phyloP scores from a whole-genome alignment of 1,140 invertebrate genomes.

The Drosophila willistoni region DNA sequence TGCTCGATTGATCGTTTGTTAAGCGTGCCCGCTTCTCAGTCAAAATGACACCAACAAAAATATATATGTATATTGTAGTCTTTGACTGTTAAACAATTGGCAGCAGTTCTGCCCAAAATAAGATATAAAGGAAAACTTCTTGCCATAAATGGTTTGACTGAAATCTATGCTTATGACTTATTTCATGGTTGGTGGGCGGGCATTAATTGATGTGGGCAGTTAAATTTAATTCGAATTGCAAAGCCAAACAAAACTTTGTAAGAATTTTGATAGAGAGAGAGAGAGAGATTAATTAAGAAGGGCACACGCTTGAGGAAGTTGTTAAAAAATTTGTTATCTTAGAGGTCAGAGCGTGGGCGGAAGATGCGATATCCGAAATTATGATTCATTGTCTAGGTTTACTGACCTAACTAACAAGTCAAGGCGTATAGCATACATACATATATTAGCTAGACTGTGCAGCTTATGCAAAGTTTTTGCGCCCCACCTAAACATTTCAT shows the following conservation, averaged over 20 bases:
- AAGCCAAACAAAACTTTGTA: constrained; percentile 21
- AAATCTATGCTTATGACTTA: constrained; percentile 29
- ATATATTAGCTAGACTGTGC: background rate
- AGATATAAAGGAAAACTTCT: constrained; percentile 22
- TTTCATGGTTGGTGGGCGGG: constrained; percentile 52
- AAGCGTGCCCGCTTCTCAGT: constrained; percentile 39
- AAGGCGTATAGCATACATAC: background rate
- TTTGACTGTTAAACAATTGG: constrained; percentile 34
- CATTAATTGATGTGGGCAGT: constrained; percentile 64
- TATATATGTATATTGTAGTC: background rate
- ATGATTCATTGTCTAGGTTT: constrained; percentile 36
- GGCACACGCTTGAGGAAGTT: constrained; percentile 50
- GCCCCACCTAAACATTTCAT: constrained; percentile 10
- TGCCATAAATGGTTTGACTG: constrained; percentile 41
- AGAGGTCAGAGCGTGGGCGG: constrained; percentile 56
- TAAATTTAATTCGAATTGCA: constrained; percentile 50
- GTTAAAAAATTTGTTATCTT: constrained; percentile 18
- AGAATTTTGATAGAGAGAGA: constrained; percentile 36
- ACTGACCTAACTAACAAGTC: constrained; percentile 20
- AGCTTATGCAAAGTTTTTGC: constrained; percentile 12
- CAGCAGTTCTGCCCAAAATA: constrained; percentile 44
- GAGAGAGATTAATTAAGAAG: constrained; percentile 63
- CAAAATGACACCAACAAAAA: constrained; percentile 17
- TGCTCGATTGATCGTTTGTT: background rate
- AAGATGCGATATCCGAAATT: constrained; percentile 21